A percentile compares a stretch with the other conserved stretches of the same genome.
These are phyloP conservation scores for Atta texana DNA, from an alignment of 1,140 invertebrate species.

Conservation along the genomic window DNA sequence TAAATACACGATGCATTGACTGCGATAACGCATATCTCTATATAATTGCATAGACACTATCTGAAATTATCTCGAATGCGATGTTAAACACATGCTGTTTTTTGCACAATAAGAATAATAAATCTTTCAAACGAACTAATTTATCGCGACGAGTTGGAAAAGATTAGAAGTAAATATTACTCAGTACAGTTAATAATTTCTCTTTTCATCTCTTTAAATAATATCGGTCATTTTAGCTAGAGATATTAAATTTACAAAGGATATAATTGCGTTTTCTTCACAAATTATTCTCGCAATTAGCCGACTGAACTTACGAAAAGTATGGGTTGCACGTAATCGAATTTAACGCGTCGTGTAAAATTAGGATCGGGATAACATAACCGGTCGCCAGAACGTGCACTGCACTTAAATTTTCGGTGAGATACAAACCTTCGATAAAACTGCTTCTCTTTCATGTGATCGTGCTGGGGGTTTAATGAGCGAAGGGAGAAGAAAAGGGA, in stretches of 20 bases:
- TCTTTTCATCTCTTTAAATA: background rate
- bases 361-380: slow-evolving; percentile 14
- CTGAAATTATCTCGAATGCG: background rate
- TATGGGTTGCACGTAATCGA: slow-evolving; percentile 34
- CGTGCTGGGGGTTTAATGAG: background rate
- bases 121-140: background rate
- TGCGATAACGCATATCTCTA: too few species aligned
- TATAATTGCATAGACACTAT: too few species aligned
- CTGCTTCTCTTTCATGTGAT: slow-evolving; percentile 29
- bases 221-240: slow-evolving; percentile 1
- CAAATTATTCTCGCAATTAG: slow-evolving; percentile 33
- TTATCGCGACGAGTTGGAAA: background rate
- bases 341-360: slow-evolving; percentile 29
- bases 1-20: background rate
- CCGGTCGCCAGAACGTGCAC: background rate
- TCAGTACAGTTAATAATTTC: background rate
- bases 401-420: slow-evolving; percentile 24
- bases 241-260: slow-evolving; percentile 19
- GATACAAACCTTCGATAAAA: slow-evolving; percentile 31
- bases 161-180: background rate
- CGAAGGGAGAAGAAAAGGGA: background rate
- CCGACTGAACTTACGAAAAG: background rate
- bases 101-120: background rate
- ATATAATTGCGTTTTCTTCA: background rate
- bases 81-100: background rate